Evolutionary conservation across 2,113 vertebrate species (phyloP).

Genomic region (Passer montanus): DNA sequence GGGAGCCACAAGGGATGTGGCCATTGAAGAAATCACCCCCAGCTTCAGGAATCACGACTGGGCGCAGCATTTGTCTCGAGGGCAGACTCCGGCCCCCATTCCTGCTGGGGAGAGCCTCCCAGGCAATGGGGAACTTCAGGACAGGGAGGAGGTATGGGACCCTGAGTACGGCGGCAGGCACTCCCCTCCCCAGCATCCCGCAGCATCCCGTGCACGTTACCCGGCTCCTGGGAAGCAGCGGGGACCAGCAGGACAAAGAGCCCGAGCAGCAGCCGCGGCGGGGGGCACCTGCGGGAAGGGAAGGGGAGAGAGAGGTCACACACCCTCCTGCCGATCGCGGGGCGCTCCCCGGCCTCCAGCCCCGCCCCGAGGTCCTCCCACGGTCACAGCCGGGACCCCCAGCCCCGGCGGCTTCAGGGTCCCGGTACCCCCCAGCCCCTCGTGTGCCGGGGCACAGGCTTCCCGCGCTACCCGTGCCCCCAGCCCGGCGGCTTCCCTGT

Average conservation of each 20-base stretch:
- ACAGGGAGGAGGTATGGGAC: neutral
- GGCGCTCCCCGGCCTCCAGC: too few species aligned
- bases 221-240: conserved; percentile 14
- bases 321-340: neutral
- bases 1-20: neutral
- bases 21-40: neutral
- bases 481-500: neutral
- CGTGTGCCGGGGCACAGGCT: neutral
- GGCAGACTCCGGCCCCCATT: neutral
- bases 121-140: neutral
- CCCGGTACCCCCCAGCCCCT: too few species aligned
- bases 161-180: neutral
- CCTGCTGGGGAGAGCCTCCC: neutral
- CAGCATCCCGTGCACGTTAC: neutral
- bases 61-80: rapidly evolving
- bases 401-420: neutral
- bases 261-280: conserved; percentile 14
- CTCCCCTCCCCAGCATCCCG: neutral
- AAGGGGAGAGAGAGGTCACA: neutral
- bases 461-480: neutral
- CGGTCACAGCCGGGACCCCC: neutral
- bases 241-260: conserved; percentile 44
- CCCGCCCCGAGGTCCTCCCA: neutral
- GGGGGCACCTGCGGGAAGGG: conserved; percentile 14
- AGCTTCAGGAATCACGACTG: neutral